Percentiles rank a stretch among this genome's conserved stretches.
Conservation (phyloP, 2,113 vertebrate species). For the Rhea americana region DNA sequence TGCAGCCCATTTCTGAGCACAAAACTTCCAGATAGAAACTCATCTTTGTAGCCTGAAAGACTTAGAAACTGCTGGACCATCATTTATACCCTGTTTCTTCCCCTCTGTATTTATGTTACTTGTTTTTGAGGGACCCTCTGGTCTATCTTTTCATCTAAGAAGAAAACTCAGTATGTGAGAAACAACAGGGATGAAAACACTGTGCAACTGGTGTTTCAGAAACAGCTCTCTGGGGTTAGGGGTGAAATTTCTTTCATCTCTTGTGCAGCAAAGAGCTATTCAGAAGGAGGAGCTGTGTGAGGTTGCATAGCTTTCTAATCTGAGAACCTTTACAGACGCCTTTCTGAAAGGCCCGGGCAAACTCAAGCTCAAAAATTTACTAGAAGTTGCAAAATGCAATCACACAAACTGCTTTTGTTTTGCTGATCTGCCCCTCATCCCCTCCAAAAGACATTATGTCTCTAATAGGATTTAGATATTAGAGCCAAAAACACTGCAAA, state of each 20-base stretch:
- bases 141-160: neutral
- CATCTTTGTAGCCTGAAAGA: neutral
- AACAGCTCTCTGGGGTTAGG: neutral
- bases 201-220: neutral
- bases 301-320: neutral
- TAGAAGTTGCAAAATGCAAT: neutral
- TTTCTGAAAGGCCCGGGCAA: neutral
- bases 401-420: constrained; percentile 20
- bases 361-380: neutral
- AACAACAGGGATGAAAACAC: neutral
- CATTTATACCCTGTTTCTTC: neutral
- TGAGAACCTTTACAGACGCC: neutral
- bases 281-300: neutral
- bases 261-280: neutral
- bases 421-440: neutral
- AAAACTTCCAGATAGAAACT: neutral
- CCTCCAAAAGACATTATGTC: neutral
- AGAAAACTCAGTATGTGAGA: neutral
- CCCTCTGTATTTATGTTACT: neutral
- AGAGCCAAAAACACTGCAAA: neutral
- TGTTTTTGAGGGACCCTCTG: neutral
- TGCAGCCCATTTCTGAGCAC: neutral
- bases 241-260: neutral
- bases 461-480: constrained; percentile 65
- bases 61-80: neutral